Evolutionary conservation across 2,888 invertebrate species (phyloP), one percentile per base, ranked within the genome.

Genomic region (Onthophagus sagittarius): DNA sequence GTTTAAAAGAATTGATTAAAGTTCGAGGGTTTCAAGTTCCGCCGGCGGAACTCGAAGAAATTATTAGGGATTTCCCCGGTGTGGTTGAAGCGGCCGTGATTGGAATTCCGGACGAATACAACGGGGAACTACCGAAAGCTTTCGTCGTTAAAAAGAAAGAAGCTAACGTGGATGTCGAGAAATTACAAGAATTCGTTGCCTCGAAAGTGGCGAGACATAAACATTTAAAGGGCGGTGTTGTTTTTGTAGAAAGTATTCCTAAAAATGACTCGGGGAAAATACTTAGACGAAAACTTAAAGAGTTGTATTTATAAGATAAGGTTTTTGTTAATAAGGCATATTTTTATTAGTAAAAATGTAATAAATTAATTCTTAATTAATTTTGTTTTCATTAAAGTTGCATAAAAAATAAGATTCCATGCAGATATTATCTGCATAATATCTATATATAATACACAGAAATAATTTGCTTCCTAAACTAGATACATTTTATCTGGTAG

Each of bases 1-100:
- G 96, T 77, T 82, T 92, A 69, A 95, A 95, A 82, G 95, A 95
- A 82, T 86, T 96, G 62, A 96, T 96, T 75, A 96, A 96, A 79
- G 85, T 84, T n/a, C 91, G 89, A 83, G 90, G 87, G 1, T 89
- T 86, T 80, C 89, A 94, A 89, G 95, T 96, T 1, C 90, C 96
- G 4, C 96, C 96, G 31, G 95, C 95, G 0, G 96, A 96, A 83
- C 83, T 96, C 15, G 96, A 96, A 83, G 90, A 88, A 70, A 80
- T 93, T 6, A 81, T 95, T 0, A 88, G 92, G 74, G 88, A 89
- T 39, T 92, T 94, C 83, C 92, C 93, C 0, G 89, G 88, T 23
- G 88, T 97, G 0, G 83, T 87, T 4, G 96, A 97, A 79, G 94
- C 92, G 0, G 96, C 93, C 0, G 95, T 97, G 0, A 87, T 96